Evolutionary conservation across 2,888 invertebrate genomes (phyloP).

Genomic region (Cephus rjabovi): DNA sequence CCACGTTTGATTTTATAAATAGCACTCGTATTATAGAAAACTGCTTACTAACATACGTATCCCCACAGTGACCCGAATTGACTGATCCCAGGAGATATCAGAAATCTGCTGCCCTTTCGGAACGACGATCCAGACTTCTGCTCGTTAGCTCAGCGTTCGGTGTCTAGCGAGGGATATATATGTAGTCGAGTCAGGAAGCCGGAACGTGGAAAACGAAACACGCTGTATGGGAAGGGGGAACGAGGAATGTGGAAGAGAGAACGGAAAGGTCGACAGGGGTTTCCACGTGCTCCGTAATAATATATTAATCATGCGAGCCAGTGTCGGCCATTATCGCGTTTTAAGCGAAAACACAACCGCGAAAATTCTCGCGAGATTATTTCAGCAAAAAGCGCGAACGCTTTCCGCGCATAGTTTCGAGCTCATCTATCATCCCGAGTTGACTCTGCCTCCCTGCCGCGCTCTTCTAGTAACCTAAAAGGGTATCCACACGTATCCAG

Average conservation of each 20-base stretch:
- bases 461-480: background rate
- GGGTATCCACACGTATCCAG: background rate
- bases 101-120: background rate
- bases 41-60: background rate
- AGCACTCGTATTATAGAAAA: background rate
- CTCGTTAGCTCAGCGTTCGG: background rate
- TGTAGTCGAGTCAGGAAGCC: background rate
- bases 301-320: conserved; percentile 42
- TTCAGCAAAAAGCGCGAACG: conserved; percentile 48
- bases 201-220: background rate
- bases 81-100: background rate
- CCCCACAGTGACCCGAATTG: background rate
- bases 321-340: conserved; percentile 44
- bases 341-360: conserved; percentile 35
- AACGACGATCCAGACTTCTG: background rate
- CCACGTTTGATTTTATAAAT: background rate
- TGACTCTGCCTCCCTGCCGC: background rate
- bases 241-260: background rate
- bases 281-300: conserved; percentile 25
- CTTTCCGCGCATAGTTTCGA: conserved; percentile 35
- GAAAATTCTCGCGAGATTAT: conserved; percentile 55
- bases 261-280: background rate
- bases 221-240: background rate
- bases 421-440: conserved; percentile 45
- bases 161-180: background rate